Percentiles rank a stretch among this genome's conserved stretches.
Conservation (phyloP, 2,797 vertebrate genomes). For the Uromys caudimaculatus region DNA sequence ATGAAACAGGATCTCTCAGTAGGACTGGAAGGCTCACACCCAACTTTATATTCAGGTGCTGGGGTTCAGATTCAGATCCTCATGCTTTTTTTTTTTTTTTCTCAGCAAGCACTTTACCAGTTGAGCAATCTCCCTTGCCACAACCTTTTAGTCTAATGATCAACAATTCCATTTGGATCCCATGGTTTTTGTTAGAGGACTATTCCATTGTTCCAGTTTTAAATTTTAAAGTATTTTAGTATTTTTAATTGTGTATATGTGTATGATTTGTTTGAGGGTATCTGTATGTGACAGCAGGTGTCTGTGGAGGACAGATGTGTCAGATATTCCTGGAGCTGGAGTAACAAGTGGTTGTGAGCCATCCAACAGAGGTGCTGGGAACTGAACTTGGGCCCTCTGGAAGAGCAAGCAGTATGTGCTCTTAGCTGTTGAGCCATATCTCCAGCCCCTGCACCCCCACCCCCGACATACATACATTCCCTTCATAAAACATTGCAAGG, state of each 20-base stretch:
- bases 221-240: background rate
- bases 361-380: background rate
- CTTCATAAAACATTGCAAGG: background rate
- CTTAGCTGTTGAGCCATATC: background rate
- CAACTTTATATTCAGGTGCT: no score
- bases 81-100: background rate
- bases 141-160: background rate
- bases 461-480: background rate
- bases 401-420: background rate
- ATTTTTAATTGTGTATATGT: background rate
- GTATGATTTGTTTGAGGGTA: background rate
- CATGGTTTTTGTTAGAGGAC: background rate
- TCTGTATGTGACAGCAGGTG: no score
- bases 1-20: background rate
- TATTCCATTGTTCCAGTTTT: background rate
- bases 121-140: background rate
- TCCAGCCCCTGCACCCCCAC: background rate
- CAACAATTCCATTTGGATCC: background rate
- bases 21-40: background rate
- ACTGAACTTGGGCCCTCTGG: background rate
- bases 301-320: background rate
- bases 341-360: background rate
- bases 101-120: background rate
- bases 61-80: background rate
- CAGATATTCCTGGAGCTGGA: background rate